phyloP scores from a whole-genome alignment of 2,113 vertebrate genomes.

The Helogale parvula region DNA sequence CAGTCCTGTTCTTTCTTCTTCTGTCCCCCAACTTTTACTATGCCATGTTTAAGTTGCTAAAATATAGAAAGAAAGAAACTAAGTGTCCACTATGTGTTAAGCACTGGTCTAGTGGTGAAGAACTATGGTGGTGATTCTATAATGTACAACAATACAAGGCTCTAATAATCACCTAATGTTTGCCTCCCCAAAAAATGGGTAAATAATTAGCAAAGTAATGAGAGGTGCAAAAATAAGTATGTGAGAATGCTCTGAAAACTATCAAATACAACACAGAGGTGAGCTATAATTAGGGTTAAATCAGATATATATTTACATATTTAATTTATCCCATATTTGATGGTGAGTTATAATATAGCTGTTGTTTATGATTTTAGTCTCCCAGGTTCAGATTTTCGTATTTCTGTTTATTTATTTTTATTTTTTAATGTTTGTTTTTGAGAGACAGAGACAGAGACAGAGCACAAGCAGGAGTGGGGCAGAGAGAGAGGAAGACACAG shows the following conservation, averaged over 20 bases:
- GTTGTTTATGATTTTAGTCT: not conserved
- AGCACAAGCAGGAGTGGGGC: too few relatives aligned
- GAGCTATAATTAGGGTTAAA: not conserved
- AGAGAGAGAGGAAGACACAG: too few relatives aligned
- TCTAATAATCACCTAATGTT: not conserved
- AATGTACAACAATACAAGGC: not conserved
- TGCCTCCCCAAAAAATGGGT: not conserved
- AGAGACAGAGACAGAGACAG: too few relatives aligned
- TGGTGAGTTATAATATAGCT: not conserved
- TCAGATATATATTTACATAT: not conserved
- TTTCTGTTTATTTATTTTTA: not conserved
- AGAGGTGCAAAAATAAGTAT: not conserved
- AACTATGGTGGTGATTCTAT: not conserved
- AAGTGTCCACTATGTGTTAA: not conserved
- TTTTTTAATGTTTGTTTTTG: too few relatives aligned
- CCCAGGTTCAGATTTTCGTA: conserved; percentile 1
- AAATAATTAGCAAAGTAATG: not conserved
- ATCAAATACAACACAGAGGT: not conserved
- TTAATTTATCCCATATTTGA: not conserved
- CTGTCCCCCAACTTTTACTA: not conserved
- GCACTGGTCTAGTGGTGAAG: not conserved
- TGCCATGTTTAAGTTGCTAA: not conserved
- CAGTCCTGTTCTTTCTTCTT: not conserved
- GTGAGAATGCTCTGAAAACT: conserved; percentile 1
- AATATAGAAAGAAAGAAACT: not conserved